Evolutionary conservation across 2,113 vertebrate genomes (phyloP).

Genomic region (Dasyurus viverrinus): DNA sequence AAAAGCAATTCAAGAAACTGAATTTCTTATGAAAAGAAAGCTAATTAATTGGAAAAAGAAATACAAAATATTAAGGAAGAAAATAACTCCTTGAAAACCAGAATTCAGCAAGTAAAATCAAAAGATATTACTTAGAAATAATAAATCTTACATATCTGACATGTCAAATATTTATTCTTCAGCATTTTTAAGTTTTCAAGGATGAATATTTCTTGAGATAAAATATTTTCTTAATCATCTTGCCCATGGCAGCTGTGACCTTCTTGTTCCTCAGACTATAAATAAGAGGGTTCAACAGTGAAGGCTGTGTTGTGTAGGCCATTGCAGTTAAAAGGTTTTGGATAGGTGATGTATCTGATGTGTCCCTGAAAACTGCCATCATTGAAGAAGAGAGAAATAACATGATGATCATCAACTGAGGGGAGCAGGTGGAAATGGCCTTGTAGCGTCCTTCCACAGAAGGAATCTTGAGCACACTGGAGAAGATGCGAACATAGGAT

Average conservation of each 20-base stretch:
- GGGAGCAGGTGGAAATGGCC: slow-evolving; percentile 36
- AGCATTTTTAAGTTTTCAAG: background rate
- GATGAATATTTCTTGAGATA: background rate
- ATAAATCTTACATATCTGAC: background rate
- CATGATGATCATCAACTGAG: slow-evolving; percentile 26
- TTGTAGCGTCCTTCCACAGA: slow-evolving; percentile 25
- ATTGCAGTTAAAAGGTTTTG: slow-evolving; percentile 33
- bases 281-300: slow-evolving; percentile 42
- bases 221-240: background rate
- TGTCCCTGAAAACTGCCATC: slow-evolving; percentile 40
- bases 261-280: slow-evolving; percentile 42
- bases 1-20: too few species aligned
- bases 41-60: too few species aligned
- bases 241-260: background rate
- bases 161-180: background rate
- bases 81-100: background rate
- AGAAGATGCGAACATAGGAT: too few species aligned
- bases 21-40: too few species aligned
- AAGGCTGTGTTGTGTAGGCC: slow-evolving; percentile 12
- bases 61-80: too few species aligned
- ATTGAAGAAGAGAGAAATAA: slow-evolving; percentile 13
- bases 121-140: too few species aligned
- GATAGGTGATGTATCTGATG: background rate
- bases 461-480: background rate
- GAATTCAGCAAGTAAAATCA: too few species aligned